Base-by-base conservation (phyloP, 1,140 invertebrate species). In the Drosophila subobscura region DNA sequence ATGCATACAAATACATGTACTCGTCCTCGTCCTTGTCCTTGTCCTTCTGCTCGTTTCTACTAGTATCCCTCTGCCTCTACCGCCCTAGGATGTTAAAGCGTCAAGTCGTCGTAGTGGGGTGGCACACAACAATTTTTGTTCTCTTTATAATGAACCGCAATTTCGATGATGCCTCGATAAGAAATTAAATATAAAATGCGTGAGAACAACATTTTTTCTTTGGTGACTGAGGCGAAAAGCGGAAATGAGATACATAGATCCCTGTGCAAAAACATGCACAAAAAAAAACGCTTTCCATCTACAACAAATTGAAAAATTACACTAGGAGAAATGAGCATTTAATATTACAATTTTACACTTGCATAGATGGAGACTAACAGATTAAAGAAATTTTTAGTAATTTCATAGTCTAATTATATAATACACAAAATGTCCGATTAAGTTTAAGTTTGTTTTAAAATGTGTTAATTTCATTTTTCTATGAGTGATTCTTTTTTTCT, bases 121-220 rank as follows among this genome's bases (percentile, higher is more conserved):
- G 50, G 16, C 16, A 20, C 16, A 22, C 10, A 8, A 10, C n/a
- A 41, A 47, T 27, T 72, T 72, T 42, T 40, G 41, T 50, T 50
- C 40, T 50, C 44, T 67, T 72, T 64, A 77, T 86, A 80, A 85
- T 85, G 77, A 85, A 81, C 65, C 77, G 63, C 80, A 79, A 79
- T 58, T 59, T 57, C 56, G 42, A 51, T 58, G 58, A 58, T 58
- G 65, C 72, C 58, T 56, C 49, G 64, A 77, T 85, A 84, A 76
- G 60, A 73, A 86, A 80, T 86, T 80, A 80, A 86, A 86, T 86
- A 71, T 71, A 86, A 80, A 81, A 73, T 77, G 77, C 80, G 80
- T 85, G 81, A 47, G 67, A 80, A 85, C 40, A 66, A 53, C 59
- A 51, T 60, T 55, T 57, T 12, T 29, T 16, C n/a, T 41, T 47